Base-by-base conservation (phyloP, 2,797 vertebrate species). In the Falco cherrug region DNA sequence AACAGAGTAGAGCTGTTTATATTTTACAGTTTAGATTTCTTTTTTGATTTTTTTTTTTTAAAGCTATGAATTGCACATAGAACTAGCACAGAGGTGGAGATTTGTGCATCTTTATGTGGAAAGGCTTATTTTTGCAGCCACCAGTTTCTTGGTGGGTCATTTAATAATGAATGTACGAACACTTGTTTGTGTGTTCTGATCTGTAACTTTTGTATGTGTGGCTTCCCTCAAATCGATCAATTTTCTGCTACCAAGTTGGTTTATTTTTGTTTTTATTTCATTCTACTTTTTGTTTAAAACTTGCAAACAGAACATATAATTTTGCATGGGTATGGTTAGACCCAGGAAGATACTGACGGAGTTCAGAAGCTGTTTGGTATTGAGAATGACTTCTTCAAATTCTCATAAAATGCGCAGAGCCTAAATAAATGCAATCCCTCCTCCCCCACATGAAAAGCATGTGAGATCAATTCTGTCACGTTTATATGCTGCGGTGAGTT, bases 251-350 rank as follows among this genome's bases (percentile, higher is more conserved):
- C 1, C 1, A 21, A 5, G 0, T 14, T 50, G 10, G 5, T 29
- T 57, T n/a, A 2, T 15, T 67, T 22, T 48, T 76, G 2, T 1
- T 25, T 60, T 57, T 21, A 25, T 33, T 77, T 57, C 9, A 12
- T n/a, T 76, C 26, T 57, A 51, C 14, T 13, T 35, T 64, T 21
- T 7, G 6, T 53, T 73, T 82, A n/a, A 45, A 18, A 28, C 14
- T n/a, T 17, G 15, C 12, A 7, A 2, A 21, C 6, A n/a, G 28
- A 47, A 10, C 16, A 4, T 6, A 1, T 0, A 5, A 8, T 65
- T 89, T 87, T 76, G 17, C 16, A 5, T 28, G 14, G 16, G 20
- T 63, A 13, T 6, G 16, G 39, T 53, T 45, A 84, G 28, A 67
- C 7, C n/a, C 17, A 24, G 45, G 47, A 41, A 5, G 33, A 6